phyloP scores from a whole-genome alignment of 2,113 vertebrate species.

The Haliaeetus leucogaster region DNA sequence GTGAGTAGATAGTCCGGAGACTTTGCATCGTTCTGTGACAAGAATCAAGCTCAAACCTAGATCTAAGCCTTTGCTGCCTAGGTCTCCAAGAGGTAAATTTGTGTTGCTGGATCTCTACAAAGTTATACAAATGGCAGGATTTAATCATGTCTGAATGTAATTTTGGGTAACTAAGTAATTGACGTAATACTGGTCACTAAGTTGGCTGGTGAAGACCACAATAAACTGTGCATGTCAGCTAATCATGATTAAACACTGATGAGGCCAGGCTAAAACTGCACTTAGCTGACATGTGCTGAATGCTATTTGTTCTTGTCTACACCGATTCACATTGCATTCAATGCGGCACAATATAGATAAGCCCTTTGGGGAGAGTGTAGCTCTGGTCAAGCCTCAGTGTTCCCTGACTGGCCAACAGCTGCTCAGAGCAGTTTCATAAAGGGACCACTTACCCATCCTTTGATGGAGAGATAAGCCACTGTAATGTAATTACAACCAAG shows the following conservation, averaged over 20 bases:
- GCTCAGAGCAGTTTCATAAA: conserved; percentile 25
- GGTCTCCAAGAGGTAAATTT: neutral
- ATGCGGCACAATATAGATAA: conserved; percentile 14
- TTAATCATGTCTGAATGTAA: neutral
- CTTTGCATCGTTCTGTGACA: neutral
- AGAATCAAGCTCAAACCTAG: neutral
- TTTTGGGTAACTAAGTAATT: conserved; percentile 9
- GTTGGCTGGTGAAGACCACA: conserved; percentile 38
- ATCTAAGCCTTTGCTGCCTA: neutral
- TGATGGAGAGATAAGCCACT: conserved; percentile 63
- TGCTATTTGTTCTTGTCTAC: conserved; percentile 56
- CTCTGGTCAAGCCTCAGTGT: conserved; percentile 46
- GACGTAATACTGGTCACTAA: conserved; percentile 12
- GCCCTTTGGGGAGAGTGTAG: conserved; percentile 20
- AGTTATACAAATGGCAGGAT: neutral
- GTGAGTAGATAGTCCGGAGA: neutral
- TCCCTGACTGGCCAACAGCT: conserved; percentile 52
- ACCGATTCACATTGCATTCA: conserved; percentile 44
- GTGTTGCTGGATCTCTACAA: neutral
- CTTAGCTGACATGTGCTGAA: conserved; percentile 60
- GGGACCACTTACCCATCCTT: conserved; percentile 61
- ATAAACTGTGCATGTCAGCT: conserved; percentile 47
- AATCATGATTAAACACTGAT: conserved; percentile 49
- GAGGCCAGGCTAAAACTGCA: conserved; percentile 40
- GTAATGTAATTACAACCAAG: conserved; percentile 56